A percentile compares a stretch with the other conserved stretches of the same genome.
Evolutionary conservation across 2,113 vertebrate species (phyloP).

Genomic region (Psephotus haematonotus): DNA sequence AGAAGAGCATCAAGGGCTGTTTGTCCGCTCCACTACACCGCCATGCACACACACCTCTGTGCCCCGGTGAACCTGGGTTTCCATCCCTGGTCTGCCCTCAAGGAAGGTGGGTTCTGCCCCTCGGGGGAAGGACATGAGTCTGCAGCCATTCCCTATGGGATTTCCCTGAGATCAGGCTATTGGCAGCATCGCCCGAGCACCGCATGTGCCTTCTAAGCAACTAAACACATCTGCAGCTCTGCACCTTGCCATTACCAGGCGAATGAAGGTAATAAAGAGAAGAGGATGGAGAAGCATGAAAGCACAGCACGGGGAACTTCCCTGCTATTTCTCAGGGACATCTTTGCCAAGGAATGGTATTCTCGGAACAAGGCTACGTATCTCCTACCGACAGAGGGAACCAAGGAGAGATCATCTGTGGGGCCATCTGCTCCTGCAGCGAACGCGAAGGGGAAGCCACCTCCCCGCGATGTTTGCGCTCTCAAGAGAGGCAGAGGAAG

Average conservation of each 20-base stretch:
- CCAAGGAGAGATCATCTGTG: constrained; percentile 27
- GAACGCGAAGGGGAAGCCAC: not conserved
- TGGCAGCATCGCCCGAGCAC: not conserved
- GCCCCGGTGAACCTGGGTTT: not conserved
- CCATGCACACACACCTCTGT: accelerated
- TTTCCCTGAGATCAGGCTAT: not conserved
- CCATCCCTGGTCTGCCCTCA: not conserved
- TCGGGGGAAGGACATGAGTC: accelerated
- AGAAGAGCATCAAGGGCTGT: not conserved
- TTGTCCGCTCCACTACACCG: not conserved
- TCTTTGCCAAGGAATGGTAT: constrained; percentile 45
- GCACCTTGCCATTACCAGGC: not conserved
- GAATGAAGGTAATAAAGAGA: not conserved
- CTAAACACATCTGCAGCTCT: not conserved
- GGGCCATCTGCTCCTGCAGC: constrained; percentile 31
- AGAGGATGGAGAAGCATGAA: not conserved
- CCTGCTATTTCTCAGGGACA: not conserved
- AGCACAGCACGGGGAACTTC: constrained; percentile 21
- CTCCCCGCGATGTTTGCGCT: not conserved
- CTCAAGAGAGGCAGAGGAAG: not conserved
- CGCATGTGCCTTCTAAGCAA: not conserved
- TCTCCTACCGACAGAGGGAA: constrained; percentile 43
- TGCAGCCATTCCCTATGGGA: not conserved
- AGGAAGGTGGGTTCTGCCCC: not conserved
- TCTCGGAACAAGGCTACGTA: not conserved